These are phyloP conservation scores for Leptopilina syphax DNA, from an alignment of 2,888 invertebrate species.

Conservation along the genomic window DNA sequence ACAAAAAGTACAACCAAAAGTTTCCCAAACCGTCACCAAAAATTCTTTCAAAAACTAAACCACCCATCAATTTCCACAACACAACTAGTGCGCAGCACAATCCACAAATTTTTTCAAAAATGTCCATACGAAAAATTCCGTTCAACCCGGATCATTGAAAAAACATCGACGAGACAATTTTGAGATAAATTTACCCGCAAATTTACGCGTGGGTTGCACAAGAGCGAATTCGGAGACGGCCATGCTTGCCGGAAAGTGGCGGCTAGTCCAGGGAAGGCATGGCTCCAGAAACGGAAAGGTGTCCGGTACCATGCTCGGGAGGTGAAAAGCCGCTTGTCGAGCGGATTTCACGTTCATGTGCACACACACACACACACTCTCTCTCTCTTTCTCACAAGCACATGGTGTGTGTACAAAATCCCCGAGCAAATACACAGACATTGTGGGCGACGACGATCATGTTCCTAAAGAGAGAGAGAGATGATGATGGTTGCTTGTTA, in stretches of 20 bases:
- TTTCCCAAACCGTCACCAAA: too few species aligned
- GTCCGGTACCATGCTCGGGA: constrained; percentile 7
- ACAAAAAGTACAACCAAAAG: too few species aligned
- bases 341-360: constrained; percentile 11
- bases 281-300: constrained; percentile 27
- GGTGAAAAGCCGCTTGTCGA: constrained; percentile 20
- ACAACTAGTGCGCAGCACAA: too few species aligned
- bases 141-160: neutral
- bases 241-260: constrained; percentile 57
- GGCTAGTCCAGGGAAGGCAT: constrained; percentile 25
- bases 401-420: too few species aligned
- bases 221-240: constrained; percentile 54
- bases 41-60: too few species aligned
- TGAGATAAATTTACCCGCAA: neutral
- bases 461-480: too few species aligned
- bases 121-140: too few species aligned
- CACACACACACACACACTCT: neutral
- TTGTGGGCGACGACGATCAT: constrained; percentile 3
- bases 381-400: too few species aligned
- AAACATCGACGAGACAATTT: neutral
- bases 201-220: constrained; percentile 22
- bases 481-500: neutral
- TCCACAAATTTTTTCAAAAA: too few species aligned
- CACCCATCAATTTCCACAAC: too few species aligned
- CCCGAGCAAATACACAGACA: neutral